phyloP scores from a whole-genome alignment of 2,797 vertebrate genomes.

The Acanthornis magna region DNA sequence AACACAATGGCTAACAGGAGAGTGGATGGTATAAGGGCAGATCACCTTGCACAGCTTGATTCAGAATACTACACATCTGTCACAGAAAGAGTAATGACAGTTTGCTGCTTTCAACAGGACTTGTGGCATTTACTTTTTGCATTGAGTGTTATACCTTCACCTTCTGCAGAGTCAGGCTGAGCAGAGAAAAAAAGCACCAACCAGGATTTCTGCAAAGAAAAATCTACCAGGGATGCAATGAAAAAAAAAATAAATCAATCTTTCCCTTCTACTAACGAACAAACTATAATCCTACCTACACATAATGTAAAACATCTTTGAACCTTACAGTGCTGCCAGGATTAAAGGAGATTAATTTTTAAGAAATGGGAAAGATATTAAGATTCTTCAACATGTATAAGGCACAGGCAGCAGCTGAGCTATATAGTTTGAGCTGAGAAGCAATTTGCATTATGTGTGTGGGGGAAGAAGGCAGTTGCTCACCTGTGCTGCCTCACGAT shows the following conservation, averaged over 20 bases:
- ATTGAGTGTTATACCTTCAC: slow-evolving; percentile 22
- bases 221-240: slow-evolving; percentile 25
- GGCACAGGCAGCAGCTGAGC: slow-evolving; percentile 9
- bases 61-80: background rate
- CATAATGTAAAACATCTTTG: slow-evolving; percentile 65
- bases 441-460: slow-evolving; percentile 16
- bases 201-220: slow-evolving; percentile 34
- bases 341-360: slow-evolving; percentile 69
- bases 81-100: background rate
- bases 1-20: background rate
- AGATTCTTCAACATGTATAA: slow-evolving; percentile 38
- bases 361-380: slow-evolving; percentile 35
- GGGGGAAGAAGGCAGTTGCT: slow-evolving; percentile 5
- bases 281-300: slow-evolving; percentile 64
- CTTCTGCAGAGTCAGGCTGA: slow-evolving; percentile 18
- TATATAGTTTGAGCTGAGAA: slow-evolving; percentile 22
- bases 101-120: background rate
- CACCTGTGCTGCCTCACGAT: background rate
- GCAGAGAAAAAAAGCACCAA: background rate
- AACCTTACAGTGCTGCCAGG: slow-evolving; percentile 52
- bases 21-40: background rate
- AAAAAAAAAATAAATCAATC: background rate
- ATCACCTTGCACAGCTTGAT: background rate
- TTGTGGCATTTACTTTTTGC: slow-evolving; percentile 52
- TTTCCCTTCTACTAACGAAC: slow-evolving; percentile 34